phyloP scores from a whole-genome alignment of 2,888 invertebrate species.

The Cremastinae sp. region DNA sequence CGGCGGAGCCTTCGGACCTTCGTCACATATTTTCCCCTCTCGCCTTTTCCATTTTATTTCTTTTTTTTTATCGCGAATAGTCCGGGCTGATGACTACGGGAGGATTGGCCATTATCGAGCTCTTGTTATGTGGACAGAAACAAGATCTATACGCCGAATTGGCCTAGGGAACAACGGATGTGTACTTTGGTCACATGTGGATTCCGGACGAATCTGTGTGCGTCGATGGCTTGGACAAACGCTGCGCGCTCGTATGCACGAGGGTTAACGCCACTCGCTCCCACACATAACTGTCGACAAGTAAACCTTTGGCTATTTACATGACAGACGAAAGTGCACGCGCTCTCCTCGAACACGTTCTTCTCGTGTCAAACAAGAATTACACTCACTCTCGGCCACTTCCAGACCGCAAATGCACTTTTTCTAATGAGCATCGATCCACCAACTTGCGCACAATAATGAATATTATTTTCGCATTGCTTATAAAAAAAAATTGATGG shows the following conservation, averaged over 20 bases:
- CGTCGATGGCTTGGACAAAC: slow-evolving; percentile 22
- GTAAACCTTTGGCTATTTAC: slow-evolving; percentile 13
- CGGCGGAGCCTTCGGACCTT: slow-evolving; percentile 1
- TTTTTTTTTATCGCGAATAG: not conserved
- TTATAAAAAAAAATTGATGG: no score
- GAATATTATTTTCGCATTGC: no score
- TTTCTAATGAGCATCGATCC: no score
- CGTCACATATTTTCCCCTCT: slow-evolving; percentile 1
- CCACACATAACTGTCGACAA: slow-evolving; percentile 12
- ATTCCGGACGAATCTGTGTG: not conserved
- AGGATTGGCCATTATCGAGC: not conserved
- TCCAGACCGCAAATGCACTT: no score
- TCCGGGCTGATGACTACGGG: slow-evolving; percentile 3
- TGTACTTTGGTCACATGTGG: slow-evolving; percentile 1
- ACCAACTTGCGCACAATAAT: no score
- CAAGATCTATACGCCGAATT: no score
- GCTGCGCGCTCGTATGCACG: not conserved
- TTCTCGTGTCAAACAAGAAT: not conserved
- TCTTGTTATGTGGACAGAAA: no score
- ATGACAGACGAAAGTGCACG: slow-evolving; percentile 4
- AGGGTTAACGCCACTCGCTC: slow-evolving; percentile 20
- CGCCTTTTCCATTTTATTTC: no score
- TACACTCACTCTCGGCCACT: no score
- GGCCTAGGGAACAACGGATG: not conserved
- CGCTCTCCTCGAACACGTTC: not conserved